Conservation (phyloP, 1,140 invertebrate species). For the Thalassaphorura encarpata region DNA sequence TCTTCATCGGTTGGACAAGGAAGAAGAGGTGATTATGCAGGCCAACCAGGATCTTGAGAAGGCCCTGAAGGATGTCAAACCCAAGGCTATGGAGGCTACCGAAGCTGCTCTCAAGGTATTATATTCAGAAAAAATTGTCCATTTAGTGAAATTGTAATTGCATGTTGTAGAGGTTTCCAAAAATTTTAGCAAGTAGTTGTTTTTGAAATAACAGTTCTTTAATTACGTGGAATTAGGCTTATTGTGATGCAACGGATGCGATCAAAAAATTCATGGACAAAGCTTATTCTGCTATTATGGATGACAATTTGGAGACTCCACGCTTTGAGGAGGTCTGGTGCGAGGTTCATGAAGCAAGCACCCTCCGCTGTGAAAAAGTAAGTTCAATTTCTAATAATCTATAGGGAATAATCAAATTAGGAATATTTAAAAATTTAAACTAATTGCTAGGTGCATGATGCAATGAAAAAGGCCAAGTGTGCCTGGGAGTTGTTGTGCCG, state of each 20-base stretch:
- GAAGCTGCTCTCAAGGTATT: constrained; percentile 25
- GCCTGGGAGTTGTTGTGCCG: constrained; percentile 30
- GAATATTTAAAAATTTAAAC: neutral
- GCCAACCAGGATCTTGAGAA: constrained; percentile 30
- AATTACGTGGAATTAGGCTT: constrained; percentile 24
- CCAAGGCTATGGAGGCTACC: constrained; percentile 23
- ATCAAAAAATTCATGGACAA: constrained; percentile 31
- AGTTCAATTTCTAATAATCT: neutral
- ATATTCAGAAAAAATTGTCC: neutral
- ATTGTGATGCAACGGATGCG: constrained; percentile 25
- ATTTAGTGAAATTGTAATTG: neutral
- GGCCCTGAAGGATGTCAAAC: constrained; percentile 27
- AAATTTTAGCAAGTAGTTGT: neutral
- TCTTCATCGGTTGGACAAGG: constrained; percentile 28
- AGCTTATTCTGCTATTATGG: constrained; percentile 30
- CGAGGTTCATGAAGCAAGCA: constrained; percentile 21
- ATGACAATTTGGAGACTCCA: constrained; percentile 27
- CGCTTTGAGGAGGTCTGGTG: constrained; percentile 32
- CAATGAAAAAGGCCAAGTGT: constrained; percentile 22
- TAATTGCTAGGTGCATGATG: constrained; percentile 23
- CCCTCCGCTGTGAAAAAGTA: constrained; percentile 25
- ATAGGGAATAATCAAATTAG: neutral
- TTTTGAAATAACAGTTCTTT: neutral
- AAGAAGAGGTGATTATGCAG: constrained; percentile 30
- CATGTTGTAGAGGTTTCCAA: neutral